Conservation (phyloP, 2,113 vertebrate genomes). For the Crypturellus undulatus region DNA sequence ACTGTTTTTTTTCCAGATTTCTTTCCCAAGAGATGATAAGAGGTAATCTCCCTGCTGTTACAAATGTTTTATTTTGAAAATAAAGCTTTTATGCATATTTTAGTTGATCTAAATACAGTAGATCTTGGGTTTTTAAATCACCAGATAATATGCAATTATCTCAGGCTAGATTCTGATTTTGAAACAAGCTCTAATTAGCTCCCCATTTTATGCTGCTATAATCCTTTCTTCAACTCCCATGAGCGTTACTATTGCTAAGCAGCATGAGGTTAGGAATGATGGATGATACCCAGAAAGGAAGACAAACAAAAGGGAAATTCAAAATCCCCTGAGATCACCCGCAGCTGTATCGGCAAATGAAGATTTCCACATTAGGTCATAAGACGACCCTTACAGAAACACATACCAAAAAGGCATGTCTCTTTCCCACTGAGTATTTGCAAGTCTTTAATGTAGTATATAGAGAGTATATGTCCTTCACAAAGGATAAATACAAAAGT, state of each 20-base stretch:
- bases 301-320: conserved; percentile 71
- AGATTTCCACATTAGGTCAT: conserved; percentile 61
- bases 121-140: conserved; percentile 66
- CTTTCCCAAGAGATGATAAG: conserved; percentile 53
- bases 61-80: conserved; percentile 67
- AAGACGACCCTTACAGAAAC: conserved; percentile 53
- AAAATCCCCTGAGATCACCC: conserved; percentile 66
- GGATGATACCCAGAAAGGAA: conserved; percentile 71
- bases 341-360: conserved; percentile 61
- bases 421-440: conserved; percentile 56
- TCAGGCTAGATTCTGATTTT: conserved; percentile 57
- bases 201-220: conserved; percentile 67
- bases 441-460: conserved; percentile 56
- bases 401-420: conserved; percentile 53
- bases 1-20: not conserved
- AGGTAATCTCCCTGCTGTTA: conserved; percentile 66
- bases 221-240: conserved; percentile 66
- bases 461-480: conserved; percentile 49
- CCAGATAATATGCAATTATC: conserved; percentile 61
- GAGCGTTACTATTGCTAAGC: conserved; percentile 66
- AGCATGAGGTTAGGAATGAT: conserved; percentile 70
- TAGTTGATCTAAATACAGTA: conserved; percentile 68
- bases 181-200: conserved; percentile 69
- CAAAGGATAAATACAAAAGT: conserved; percentile 34
- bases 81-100: conserved; percentile 69